Base-by-base conservation (phyloP, 2,113 vertebrate genomes). In the Speoplatyrhinus poulsoni region DNA sequence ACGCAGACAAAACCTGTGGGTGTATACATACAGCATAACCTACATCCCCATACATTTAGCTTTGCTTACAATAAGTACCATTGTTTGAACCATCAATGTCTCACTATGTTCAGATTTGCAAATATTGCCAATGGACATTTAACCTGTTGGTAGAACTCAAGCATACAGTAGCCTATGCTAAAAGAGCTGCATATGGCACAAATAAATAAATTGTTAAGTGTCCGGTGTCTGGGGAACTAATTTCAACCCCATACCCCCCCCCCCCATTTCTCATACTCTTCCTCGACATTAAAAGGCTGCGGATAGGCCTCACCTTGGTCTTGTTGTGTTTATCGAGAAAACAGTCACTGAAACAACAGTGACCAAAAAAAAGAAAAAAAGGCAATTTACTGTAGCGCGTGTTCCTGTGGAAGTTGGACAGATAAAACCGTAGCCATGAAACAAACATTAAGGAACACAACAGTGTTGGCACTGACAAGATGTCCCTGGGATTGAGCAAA, bases 31-130 rank as follows among this genome's bases (percentile, higher is more conserved):
- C 46, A 63, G 12, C 69, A 63, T 56, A 69, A 36, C 62, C 62
- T 46, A 55, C 33, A 60, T 52, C 19, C 6, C 69, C 12, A 41
- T 32, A 36, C 8, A 49, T 32, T 17, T 33, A 67, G 60, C 26
- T 65, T 47, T 67, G 19, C 61, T 64, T 26, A 15, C 65, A 82
- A 90, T 64, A 77, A 89, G 91, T 94, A 96, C 95, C 95, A 95
- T 93, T 96, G 95, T 95, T 95, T 95, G 93, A 96, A 96, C 95
- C 83, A 88, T 87, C 89, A 55, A 82, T 66, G 90, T 92, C 77
- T 83, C 90, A 93, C 87, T 88, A 87, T 82, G 87, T 85, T 91
- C 83, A 62, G 87, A 75, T 83, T 79, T 89, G 81, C 81, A 82
- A 72, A 92, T 91, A 91, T 88, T 92, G 93, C 93, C 92, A 91